Percentiles rank a stretch among this genome's conserved stretches.
phyloP scores from a whole-genome alignment of 2,888 invertebrate genomes.

The Eremobia ochroleuca region DNA sequence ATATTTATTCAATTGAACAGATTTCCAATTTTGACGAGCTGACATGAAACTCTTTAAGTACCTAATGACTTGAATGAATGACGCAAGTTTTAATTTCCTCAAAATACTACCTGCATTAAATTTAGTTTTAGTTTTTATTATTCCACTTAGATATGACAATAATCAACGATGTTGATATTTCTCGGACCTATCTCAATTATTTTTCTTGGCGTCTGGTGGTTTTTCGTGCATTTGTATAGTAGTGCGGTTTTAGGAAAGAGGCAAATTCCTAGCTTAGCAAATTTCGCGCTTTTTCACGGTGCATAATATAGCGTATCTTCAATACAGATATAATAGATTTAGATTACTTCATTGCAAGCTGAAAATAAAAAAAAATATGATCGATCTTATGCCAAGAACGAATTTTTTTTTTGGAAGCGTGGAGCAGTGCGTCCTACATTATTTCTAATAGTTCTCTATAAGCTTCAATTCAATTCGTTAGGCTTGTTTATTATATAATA shows the following conservation, averaged over 20 bases:
- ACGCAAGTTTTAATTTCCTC: conserved; percentile 28
- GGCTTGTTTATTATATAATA: neutral
- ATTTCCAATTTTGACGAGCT: conserved; percentile 2
- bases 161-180: neutral
- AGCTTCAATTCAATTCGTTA: conserved; percentile 5
- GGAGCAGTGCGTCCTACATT: neutral
- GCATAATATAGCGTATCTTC: conserved; percentile 1
- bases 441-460: neutral
- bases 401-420: no score
- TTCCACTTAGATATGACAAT: conserved; percentile 38
- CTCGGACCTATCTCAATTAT: neutral
- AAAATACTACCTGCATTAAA: conserved; percentile 17
- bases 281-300: neutral
- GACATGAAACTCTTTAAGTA: neutral
- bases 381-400: no score
- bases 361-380: conserved; percentile 3
- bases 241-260: neutral
- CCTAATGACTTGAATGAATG: neutral
- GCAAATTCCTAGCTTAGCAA: neutral
- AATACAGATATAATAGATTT: neutral
- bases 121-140: conserved; percentile 33
- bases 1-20: conserved; percentile 7
- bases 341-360: neutral
- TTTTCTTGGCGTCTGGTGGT: conserved; percentile 5
- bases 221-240: neutral